Evolutionary conservation across 2,113 vertebrate species (phyloP).

Genomic region (Hydrochoerus hydrochaeris): DNA sequence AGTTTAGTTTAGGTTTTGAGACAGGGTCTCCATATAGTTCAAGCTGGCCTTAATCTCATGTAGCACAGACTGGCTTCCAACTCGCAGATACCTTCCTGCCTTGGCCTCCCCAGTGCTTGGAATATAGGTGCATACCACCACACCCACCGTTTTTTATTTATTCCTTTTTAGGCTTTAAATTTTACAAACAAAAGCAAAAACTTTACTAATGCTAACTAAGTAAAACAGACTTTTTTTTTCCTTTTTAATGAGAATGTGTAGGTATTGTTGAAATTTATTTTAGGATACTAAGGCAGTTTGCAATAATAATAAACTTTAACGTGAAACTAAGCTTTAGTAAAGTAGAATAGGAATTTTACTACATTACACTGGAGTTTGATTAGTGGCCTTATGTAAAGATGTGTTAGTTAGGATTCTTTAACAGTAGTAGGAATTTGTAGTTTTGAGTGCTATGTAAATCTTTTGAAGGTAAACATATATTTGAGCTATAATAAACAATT

Average conservation of each 20-base stretch:
- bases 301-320: not conserved
- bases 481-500: not conserved
- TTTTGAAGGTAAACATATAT: constrained; percentile 23
- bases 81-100: not conserved
- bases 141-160: not conserved
- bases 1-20: not conserved
- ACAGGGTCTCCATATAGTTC: not conserved
- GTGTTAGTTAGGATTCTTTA: not conserved
- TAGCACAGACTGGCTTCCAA: not conserved
- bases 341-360: not conserved
- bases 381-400: constrained; percentile 18
- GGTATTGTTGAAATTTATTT: constrained; percentile 31
- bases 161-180: not conserved
- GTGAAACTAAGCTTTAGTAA: constrained; percentile 24
- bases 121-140: not conserved
- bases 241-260: not conserved
- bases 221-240: not conserved
- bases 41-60: not conserved
- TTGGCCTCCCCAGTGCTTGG: not conserved
- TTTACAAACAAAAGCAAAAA: constrained; percentile 5
- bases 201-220: not conserved
- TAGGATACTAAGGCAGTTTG: not conserved
- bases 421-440: constrained; percentile 5
- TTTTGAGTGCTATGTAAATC: not conserved
- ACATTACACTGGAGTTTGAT: not conserved